Base-by-base conservation (phyloP, 2,888 invertebrate species). In the Abrostola triplasia region DNA sequence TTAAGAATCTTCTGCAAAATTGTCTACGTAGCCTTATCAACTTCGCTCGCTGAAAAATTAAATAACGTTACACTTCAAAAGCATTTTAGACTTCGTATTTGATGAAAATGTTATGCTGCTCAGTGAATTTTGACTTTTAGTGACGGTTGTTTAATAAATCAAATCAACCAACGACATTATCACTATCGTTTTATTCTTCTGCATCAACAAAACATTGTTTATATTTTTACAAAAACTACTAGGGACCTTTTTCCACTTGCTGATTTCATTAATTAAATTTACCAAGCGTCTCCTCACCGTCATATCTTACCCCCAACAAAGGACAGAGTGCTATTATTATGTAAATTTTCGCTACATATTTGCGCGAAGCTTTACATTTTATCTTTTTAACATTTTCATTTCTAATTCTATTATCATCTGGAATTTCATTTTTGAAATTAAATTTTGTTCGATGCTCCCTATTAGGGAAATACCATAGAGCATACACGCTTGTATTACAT, bases 221-320 rank as follows among this genome's bases (percentile, higher is more conserved):
- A 44, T 57, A 57, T 67, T 70, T 70, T 60, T 49, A 69, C 62
- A 53, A 63, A 56, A 61, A 60, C 54, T 55, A 60, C 64, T 36
- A 53, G 35, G 44, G 60, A 70, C 77, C 71, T 73, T 80, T 79
- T 80, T 77, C 73, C 77, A 72, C 75, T 67, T 76, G 61, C 75
- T 77, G 79, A 75, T 79, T 85, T 79, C 72, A 76, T 78, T 84
- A 84, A 86, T 84, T 83, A 82, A 81, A 83, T 82, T 76, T 76
- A 64, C 70, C 69, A 67, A 24, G 67, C 62, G 55, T 56, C 66
- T 67, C 67, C 52, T 55, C 67, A 66, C 68, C 62, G 64, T 67
- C 65, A 73, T 70, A 73, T 76, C 70, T 70, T 66, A 36, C 61
- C 47, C 58, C 52, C 70, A 69, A 77, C 79, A 83, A 84, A 82